These are phyloP conservation scores for Diploscapter pachys DNA, from an alignment of 1,140 invertebrate genomes.

Conservation along the genomic window DNA sequence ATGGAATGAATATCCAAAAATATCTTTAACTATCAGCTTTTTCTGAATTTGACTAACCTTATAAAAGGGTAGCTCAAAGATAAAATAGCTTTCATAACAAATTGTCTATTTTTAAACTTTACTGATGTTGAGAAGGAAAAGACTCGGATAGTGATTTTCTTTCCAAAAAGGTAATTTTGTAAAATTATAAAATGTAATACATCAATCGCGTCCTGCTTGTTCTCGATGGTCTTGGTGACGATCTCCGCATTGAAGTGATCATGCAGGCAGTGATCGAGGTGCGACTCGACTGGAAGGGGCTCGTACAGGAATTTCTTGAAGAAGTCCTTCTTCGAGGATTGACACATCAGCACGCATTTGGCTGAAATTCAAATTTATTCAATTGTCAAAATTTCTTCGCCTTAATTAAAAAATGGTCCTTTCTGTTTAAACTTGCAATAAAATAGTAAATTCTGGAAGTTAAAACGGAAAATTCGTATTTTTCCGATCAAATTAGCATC, in stretches of 20 bases:
- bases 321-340: slow-evolving; percentile 94
- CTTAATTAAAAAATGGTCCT: no score
- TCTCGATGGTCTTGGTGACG: slow-evolving; percentile 98
- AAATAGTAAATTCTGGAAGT: no score
- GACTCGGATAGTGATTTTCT: no score
- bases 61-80: no score
- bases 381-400: no score
- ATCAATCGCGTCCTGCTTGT: slow-evolving; percentile 99
- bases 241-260: slow-evolving; percentile 99
- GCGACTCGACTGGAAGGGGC: slow-evolving; percentile 92
- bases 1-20: neutral
- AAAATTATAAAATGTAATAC: neutral
- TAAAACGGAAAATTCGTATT: neutral
- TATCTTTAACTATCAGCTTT: neutral
- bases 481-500: neutral
- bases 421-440: no score
- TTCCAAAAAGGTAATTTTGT: neutral
- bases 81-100: neutral
- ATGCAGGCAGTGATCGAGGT: slow-evolving; percentile 91
- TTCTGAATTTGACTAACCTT: neutral
- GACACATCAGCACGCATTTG: slow-evolving; percentile 93
- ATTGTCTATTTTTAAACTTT: neutral
- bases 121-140: neutral
- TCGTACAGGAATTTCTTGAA: slow-evolving; percentile 98
- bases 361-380: slow-evolving; percentile 48